Percentiles rank a stretch among this genome's conserved stretches.
Conservation (phyloP, 1,140 invertebrate genomes). For the Heliconius himera region DNA sequence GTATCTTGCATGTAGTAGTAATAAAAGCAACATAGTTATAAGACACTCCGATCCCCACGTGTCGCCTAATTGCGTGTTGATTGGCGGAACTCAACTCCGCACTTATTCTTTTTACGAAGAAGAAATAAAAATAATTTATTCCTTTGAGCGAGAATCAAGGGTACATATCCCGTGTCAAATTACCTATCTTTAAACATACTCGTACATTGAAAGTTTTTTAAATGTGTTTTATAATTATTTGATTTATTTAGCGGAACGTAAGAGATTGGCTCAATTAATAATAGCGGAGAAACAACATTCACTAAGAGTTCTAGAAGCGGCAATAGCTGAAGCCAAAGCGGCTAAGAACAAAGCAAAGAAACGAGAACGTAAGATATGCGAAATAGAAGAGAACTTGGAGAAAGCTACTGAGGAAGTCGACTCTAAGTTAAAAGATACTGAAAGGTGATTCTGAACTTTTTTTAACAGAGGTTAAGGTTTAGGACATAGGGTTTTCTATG, state of each 20-base stretch:
- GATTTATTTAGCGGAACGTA: conserved; percentile 74
- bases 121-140: not conserved
- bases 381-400: conserved; percentile 56
- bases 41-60: too few relatives aligned
- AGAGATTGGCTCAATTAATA: conserved; percentile 74
- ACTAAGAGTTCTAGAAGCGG: conserved; percentile 70
- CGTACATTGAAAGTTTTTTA: too few relatives aligned
- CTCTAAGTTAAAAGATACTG: conserved; percentile 72
- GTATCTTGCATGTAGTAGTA: too few relatives aligned
- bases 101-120: not conserved
- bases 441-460: conserved; percentile 54
- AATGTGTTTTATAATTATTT: not conserved
- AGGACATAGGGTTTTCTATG: too few relatives aligned
- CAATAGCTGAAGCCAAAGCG: conserved; percentile 68
- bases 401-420: conserved; percentile 77
- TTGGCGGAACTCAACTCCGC: too few relatives aligned
- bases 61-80: too few relatives aligned
- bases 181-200: too few relatives aligned
- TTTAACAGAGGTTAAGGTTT: not conserved
- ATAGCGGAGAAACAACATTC: conserved; percentile 80
- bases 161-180: too few relatives aligned
- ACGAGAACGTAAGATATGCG: conserved; percentile 49
- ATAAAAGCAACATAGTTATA: too few relatives aligned
- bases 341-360: conserved; percentile 60
- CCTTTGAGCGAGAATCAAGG: not conserved